These are phyloP conservation scores for Ibidorhyncha struthersii DNA, from an alignment of 2,113 vertebrate species.

Conservation along the genomic window DNA sequence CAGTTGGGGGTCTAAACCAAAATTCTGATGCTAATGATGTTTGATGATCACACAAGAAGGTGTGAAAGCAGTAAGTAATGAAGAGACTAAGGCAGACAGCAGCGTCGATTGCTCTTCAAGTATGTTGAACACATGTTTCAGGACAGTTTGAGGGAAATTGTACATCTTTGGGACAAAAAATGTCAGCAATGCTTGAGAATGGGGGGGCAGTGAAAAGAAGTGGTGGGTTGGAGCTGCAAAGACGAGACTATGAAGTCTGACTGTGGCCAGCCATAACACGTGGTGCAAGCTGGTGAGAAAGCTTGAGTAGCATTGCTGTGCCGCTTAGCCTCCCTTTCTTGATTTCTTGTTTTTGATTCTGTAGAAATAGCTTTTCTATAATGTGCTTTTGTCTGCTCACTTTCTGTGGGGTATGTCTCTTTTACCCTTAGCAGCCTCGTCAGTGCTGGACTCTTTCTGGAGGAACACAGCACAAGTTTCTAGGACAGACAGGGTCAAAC, in stretches of 20 bases:
- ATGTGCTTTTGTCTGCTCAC: not conserved
- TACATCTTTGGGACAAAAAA: not conserved
- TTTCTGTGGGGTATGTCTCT: not conserved
- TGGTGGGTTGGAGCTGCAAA: not conserved
- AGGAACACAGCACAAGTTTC: not conserved
- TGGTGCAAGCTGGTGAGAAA: not conserved
- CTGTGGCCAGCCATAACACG: not conserved
- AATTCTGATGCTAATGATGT: not conserved
- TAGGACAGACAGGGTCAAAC: not conserved
- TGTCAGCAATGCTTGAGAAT: not conserved
- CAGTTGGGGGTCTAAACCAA: not conserved
- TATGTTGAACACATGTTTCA: not conserved
- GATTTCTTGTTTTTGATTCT: not conserved
- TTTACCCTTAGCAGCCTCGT: not conserved
- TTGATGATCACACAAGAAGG: not conserved
- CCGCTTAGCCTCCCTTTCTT: not conserved
- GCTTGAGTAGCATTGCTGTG: not conserved
- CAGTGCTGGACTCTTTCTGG: not conserved
- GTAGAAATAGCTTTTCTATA: not conserved
- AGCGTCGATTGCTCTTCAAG: not conserved
- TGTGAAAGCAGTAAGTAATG: not conserved
- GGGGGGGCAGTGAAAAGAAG: not conserved
- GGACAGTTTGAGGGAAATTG: not conserved
- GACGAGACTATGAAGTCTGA: not conserved
- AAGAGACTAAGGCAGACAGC: not conserved